Evolutionary conservation across 2,888 invertebrate genomes (phyloP).

Genomic region (Molanna angustata): DNA sequence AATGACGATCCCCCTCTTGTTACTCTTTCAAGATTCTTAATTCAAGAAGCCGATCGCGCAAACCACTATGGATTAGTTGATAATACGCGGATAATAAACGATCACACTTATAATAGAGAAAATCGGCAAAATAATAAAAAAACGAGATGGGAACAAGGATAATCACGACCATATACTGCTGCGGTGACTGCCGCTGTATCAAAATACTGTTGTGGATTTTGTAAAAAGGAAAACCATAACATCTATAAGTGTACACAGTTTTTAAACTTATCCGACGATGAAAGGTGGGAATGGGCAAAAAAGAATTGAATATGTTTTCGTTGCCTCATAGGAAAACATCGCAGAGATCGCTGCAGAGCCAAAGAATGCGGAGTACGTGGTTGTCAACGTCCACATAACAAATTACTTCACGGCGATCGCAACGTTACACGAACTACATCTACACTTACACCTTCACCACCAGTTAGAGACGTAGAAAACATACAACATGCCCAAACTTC

Average conservation of each 20-base stretch:
- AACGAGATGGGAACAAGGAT: no score
- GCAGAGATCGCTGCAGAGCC: background rate
- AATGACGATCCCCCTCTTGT: background rate
- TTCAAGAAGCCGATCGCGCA: background rate
- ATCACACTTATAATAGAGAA: no score
- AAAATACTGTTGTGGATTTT: no score
- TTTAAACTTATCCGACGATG: background rate
- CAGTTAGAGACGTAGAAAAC: no score
- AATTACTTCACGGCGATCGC: background rate
- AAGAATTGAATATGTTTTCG: background rate
- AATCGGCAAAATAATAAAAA: no score
- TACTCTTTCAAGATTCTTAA: background rate
- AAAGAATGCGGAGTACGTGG: background rate
- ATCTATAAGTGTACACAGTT: background rate
- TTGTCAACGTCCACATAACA: background rate
- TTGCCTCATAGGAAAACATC: background rate
- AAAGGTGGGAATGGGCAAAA: background rate
- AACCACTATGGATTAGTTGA: background rate
- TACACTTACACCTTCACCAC: no score
- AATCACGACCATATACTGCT: no score
- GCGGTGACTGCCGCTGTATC: no score
- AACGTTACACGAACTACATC: no score
- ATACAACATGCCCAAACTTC: no score
- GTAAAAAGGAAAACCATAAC: background rate
- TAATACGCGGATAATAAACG: background rate